These are phyloP conservation scores for Drosophila sp. DNA, from an alignment of 1,140 invertebrate genomes.

Conservation along the genomic window DNA sequence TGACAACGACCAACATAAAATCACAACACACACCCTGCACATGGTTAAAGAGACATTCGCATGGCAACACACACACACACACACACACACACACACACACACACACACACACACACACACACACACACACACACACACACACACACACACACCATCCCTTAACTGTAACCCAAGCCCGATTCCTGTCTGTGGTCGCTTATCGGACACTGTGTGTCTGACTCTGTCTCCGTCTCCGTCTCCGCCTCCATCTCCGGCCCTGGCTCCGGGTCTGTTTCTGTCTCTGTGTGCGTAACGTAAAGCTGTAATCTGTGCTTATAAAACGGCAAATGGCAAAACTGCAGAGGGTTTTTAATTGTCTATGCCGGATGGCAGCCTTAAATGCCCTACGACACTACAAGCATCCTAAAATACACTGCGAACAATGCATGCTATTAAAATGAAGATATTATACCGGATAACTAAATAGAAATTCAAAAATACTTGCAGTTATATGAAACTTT, in stretches of 20 bases:
- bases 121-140: too few species aligned
- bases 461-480: too few species aligned
- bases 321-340: conserved; percentile 76
- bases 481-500: background rate
- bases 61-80: conserved; percentile 8
- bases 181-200: conserved; percentile 65
- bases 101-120: too few species aligned
- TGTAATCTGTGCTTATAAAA: conserved; percentile 83
- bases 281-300: conserved; percentile 66
- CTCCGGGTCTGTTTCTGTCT: conserved; percentile 3
- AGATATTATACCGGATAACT: too few species aligned
- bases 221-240: background rate
- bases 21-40: conserved; percentile 57
- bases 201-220: conserved; percentile 56
- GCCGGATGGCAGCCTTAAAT: conserved; percentile 75
- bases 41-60: conserved; percentile 35
- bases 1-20: conserved; percentile 75
- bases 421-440: conserved; percentile 2
- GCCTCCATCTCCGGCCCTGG: background rate
- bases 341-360: conserved; percentile 82
- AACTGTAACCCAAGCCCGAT: conserved; percentile 30
- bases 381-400: conserved; percentile 50
- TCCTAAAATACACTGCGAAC: conserved; percentile 18
- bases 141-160: too few species aligned
- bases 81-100: too few species aligned